Conservation (phyloP, 2,888 invertebrate genomes). For the Incurvaria masculella region DNA sequence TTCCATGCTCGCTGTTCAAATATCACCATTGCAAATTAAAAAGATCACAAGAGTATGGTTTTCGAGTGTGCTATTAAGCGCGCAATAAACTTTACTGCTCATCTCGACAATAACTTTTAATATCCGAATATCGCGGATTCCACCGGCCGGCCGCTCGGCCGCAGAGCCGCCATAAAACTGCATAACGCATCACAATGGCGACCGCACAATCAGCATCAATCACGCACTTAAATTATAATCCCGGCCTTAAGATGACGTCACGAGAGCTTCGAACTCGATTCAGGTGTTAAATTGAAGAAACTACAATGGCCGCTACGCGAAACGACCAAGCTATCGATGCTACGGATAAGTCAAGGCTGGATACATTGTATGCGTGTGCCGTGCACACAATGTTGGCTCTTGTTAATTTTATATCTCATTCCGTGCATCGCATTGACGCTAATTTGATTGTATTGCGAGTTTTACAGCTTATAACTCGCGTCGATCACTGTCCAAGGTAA, state of each 20-base stretch:
- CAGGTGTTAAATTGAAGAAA: not conserved
- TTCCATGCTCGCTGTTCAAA: too few species aligned
- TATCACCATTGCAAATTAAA: too few species aligned
- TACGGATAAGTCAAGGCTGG: too few species aligned
- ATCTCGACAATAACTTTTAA: not conserved
- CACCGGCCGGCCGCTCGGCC: not conserved
- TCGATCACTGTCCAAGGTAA: not conserved
- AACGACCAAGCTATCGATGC: too few species aligned
- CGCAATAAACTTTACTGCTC: not conserved
- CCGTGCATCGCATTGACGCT: not conserved
- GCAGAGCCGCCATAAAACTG: not conserved
- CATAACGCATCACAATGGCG: not conserved
- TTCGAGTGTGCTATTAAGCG: too few species aligned
- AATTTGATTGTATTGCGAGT: not conserved
- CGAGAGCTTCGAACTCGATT: not conserved
- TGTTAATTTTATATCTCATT: not conserved
- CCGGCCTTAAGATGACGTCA: not conserved
- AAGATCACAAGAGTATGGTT: too few species aligned
- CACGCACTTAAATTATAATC: not conserved
- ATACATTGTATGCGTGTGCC: too few species aligned
- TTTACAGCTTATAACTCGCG: not conserved
- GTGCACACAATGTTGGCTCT: not conserved
- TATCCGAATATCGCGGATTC: not conserved
- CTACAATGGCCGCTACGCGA: not conserved
- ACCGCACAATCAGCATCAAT: not conserved